Base-by-base conservation (phyloP, 2,797 vertebrate genomes). In the Eutrigla gurnardus region DNA sequence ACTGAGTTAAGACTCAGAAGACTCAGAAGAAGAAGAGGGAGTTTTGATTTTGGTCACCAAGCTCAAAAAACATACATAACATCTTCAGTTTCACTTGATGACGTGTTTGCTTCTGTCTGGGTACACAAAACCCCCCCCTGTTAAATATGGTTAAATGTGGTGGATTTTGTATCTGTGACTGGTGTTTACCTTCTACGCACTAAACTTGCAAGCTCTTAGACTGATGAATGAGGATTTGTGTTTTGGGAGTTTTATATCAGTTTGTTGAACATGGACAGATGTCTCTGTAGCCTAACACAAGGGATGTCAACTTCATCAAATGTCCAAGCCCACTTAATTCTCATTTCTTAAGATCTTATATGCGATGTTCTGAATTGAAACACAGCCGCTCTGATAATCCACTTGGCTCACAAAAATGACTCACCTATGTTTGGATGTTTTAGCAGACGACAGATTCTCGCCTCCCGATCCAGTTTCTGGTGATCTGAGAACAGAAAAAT, bases 341-440 rank as follows among this genome's bases (percentile, higher is more conserved):
- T 12, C 5, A 37, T 5, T 45, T 57, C 33, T 17, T 9, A 11
- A 39, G 9, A 64, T 75, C 13, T 60, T 70, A 37, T 61, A 25
- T 25, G 25, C 25, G 25, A 14, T 13, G 18, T 33, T 36, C n/a
- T 74, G 17, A 58, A 45, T 58, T 3, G 25, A 25, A 47, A 60
- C 17, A 47, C 7, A 45, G 25, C 14, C 52, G 5, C 36, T 66
- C n/a, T 17, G 36, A 12, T 43, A 3, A 42, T 68, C 39, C 12
- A 52, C 45, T 37, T 32, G 7, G 1, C 57, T 65, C 36, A 40
- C 7, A 39, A n/a, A 62, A 59, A 13, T 36, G 75, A 92, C 96
- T 96, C 92, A 99, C 98, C 98, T 59, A 99, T 99, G 93, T 99
- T 99, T 65, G 97, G 96, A 81, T 99, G 97, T 90, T 99, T 99